Conservation (phyloP, 2,797 vertebrate genomes). For the Spheniscus humboldti region DNA sequence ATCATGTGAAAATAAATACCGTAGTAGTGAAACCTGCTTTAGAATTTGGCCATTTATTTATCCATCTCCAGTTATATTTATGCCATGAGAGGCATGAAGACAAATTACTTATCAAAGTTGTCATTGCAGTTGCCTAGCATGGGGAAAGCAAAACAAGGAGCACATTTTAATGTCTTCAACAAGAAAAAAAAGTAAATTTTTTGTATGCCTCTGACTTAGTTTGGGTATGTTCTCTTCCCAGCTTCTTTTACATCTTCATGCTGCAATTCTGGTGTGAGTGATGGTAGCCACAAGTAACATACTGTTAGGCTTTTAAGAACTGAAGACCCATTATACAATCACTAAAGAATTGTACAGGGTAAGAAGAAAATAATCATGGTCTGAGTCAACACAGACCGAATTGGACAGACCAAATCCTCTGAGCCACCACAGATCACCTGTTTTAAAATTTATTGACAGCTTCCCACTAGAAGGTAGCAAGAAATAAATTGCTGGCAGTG, state of each 20-base stretch:
- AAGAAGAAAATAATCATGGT: not conserved
- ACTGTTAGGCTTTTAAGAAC: not conserved
- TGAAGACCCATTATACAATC: not conserved
- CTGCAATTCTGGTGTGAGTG: not conserved
- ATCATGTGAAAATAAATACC: not conserved
- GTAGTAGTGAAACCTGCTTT: not conserved
- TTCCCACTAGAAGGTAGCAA: not conserved
- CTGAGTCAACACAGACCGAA: not conserved
- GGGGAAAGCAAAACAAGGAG: not conserved
- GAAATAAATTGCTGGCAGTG: not conserved
- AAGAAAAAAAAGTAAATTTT: not conserved
- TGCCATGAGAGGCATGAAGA: not conserved
- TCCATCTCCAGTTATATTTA: not conserved
- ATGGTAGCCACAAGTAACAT: not conserved
- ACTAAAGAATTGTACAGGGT: not conserved
- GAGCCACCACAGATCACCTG: rapidly evolving
- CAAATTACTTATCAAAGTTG: not conserved
- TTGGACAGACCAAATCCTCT: not conserved
- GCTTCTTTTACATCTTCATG: not conserved
- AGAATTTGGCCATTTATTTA: not conserved
- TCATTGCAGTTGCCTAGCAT: not conserved
- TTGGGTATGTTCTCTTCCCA: not conserved
- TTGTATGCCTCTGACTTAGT: not conserved
- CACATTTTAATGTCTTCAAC: not conserved
- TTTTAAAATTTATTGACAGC: not conserved